These are phyloP conservation scores for Salvelinus sp. DNA, from an alignment of 2,113 vertebrate species.

Conservation along the genomic window DNA sequence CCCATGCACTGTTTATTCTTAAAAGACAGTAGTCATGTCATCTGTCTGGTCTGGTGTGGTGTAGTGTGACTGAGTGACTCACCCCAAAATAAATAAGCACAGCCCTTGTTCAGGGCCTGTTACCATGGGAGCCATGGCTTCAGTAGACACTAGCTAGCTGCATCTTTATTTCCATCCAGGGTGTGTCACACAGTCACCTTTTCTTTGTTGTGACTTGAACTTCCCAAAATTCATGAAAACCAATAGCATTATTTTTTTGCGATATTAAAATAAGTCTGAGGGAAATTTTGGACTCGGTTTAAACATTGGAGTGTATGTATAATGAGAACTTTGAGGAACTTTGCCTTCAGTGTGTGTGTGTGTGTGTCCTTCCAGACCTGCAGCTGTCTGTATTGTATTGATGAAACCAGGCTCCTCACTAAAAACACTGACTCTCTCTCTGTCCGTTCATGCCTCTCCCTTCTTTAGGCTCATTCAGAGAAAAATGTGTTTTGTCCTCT, in stretches of 20 bases:
- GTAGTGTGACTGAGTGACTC: slow-evolving; percentile 56
- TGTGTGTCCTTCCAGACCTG: slow-evolving; percentile 1
- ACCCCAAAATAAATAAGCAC: slow-evolving; percentile 72
- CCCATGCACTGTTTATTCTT: background rate
- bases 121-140: slow-evolving; percentile 72
- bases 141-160: slow-evolving; percentile 62
- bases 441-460: background rate
- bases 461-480: slow-evolving; percentile 18
- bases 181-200: slow-evolving; percentile 53
- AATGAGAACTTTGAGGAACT: slow-evolving; percentile 21
- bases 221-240: slow-evolving; percentile 7
- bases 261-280: too few species aligned
- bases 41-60: slow-evolving; percentile 32
- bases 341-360: background rate
- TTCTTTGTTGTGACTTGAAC: slow-evolving; percentile 47
- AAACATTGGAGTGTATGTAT: background rate
- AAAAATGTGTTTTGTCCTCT: background rate
- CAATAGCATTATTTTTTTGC: background rate
- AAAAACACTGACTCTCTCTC: background rate
- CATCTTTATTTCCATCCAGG: slow-evolving; percentile 45
- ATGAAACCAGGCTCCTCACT: background rate
- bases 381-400: slow-evolving; percentile 9
- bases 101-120: slow-evolving; percentile 67
- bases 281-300: too few species aligned
- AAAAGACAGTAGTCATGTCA: slow-evolving; percentile 9